These are phyloP conservation scores for Tinea trinotella DNA, from an alignment of 2,888 invertebrate species.

Conservation along the genomic window DNA sequence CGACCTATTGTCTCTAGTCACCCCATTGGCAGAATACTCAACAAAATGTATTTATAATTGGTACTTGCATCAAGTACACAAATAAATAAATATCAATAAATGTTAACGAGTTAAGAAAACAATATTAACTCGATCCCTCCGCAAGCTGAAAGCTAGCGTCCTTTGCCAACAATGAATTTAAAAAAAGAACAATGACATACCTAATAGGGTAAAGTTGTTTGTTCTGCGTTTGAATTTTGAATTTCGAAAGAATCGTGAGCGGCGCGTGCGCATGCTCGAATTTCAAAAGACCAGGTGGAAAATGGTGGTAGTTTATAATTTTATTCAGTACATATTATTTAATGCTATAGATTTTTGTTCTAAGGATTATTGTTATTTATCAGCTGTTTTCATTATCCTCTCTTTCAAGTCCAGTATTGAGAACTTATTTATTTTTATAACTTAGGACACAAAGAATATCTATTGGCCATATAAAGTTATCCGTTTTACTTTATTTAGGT, in stretches of 20 bases:
- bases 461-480: too few species aligned
- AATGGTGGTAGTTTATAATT: constrained; percentile 21
- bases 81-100: constrained; percentile 1
- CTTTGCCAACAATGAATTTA: constrained; percentile 25
- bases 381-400: background rate
- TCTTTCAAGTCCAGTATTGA: background rate
- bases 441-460: background rate
- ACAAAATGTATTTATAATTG: too few species aligned
- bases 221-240: constrained; percentile 32
- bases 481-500: too few species aligned
- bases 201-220: constrained; percentile 25
- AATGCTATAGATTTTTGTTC: background rate
- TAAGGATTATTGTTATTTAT: background rate
- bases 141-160: constrained; percentile 15
- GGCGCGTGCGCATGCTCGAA: constrained; percentile 35
- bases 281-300: constrained; percentile 33
- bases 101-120: constrained; percentile 4
- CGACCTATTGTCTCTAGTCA: too few species aligned
- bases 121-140: background rate
- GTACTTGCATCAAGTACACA: background rate
- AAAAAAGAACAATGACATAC: constrained; percentile 34
- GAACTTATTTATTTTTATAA: constrained; percentile 9
- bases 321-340: constrained; percentile 14
- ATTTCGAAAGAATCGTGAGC: constrained; percentile 27
- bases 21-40: too few species aligned